Evolutionary conservation across 2,797 vertebrate species (phyloP), one percentile per base, ranked within the genome.

Genomic region (Ara ararauna): DNA sequence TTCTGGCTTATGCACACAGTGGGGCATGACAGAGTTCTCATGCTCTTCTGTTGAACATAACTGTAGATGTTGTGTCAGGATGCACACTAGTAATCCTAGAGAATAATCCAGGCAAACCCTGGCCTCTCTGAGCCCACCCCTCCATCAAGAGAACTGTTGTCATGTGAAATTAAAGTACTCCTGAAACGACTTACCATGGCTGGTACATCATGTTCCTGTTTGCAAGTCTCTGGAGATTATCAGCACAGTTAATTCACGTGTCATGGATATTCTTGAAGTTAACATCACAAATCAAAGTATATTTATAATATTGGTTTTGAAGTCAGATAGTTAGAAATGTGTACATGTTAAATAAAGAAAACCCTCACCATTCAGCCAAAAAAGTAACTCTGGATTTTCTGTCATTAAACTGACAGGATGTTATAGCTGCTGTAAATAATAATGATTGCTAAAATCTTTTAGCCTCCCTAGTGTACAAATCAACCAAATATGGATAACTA

Each of bases 361-460:
- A 10, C 10, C 11, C 36, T 91, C 53, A 32, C 76, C 13, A 54
- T 91, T 86, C 86, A 89, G 53, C 2, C 8, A 77, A 83, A 94
- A 87, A 79, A 72, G 29, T 85, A 90, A 87, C 0, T 0, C 67
- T 80, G 68, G 56, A 72, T 93, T 96, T 94, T 94, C 81, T 91
- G 67, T 91, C 82, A 83, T 91, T 81, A 85, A 92, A 90, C 26
- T 86, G 90, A 95, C 84, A 91, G 89, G 72, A 76, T 90, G 34
- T 82, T 93, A 45, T 58, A 90, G 16, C 51, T 96, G 79, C 89
- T 88, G 58, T 89, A 96, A 97, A 87, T 93, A 94, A 84, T 81
- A 91, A 16, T 81, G 81, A 87, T 76, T 96, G 77, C 81, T 95
- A 85, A 92, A 95, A 92, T 94, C 58, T 94, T 83, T 83, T 77